Conservation (phyloP, 2,113 vertebrate genomes). For the Ochotona princeps region DNA sequence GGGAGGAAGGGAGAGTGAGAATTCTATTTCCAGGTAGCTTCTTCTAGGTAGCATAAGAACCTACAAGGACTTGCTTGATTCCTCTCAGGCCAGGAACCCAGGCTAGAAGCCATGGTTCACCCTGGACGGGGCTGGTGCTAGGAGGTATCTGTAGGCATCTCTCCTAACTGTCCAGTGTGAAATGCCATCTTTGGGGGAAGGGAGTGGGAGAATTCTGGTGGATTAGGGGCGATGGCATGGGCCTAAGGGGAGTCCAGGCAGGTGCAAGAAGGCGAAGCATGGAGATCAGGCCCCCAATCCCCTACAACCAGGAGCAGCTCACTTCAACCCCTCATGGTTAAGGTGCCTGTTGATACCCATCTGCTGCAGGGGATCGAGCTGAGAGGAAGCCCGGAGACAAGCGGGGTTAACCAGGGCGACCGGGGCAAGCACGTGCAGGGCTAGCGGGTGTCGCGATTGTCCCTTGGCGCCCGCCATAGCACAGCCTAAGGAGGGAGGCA, state of each 20-base stretch:
- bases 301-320: neutral
- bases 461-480: constrained; percentile 77
- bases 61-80: too few species aligned
- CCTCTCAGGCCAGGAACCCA: too few species aligned
- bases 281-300: neutral
- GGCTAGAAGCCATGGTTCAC: too few species aligned
- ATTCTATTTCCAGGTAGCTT: constrained; percentile 7
- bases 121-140: neutral
- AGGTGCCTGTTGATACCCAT: too few species aligned
- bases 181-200: neutral
- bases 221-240: neutral
- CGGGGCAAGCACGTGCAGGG: neutral
- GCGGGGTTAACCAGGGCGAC: too few species aligned
- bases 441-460: constrained; percentile 69
- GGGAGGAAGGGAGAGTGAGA: neutral
- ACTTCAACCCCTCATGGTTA: neutral
- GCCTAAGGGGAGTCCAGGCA: neutral
- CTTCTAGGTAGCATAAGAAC: neutral
- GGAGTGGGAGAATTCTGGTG: too few species aligned
- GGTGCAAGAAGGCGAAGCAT: neutral
- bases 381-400: too few species aligned
- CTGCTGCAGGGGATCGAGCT: too few species aligned
- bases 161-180: neutral
- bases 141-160: neutral
- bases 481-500: constrained; percentile 15